Evolutionary conservation across 2,888 invertebrate species (phyloP), one percentile per base, ranked within the genome.

Genomic region (Noctua pronuba): DNA sequence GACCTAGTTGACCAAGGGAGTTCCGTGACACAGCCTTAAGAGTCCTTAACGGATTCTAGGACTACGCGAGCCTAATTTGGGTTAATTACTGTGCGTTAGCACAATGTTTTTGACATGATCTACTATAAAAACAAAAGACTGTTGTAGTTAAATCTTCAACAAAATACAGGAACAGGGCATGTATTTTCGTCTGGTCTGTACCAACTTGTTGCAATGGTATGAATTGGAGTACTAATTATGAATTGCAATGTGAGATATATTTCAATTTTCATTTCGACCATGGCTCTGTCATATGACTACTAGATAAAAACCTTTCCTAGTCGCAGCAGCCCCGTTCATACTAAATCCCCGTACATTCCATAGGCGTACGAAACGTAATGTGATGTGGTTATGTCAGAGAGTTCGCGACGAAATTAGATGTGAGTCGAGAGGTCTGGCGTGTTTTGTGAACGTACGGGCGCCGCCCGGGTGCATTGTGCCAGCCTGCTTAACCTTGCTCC

Each of bases 321-420:
- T 18, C 7, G 0, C n/a, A 31, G n/a, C 60, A 35, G 18, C 24
- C 21, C 65, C 49, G 72, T 60, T 24, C 35, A 67, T 55, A 68
- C 24, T 68, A 66, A 13, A 0, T 6, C 0, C 35, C 71, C 82
- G 75, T 89, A 75, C 77, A 44, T 79, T 73, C 16, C 35, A 10
- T 2, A 35, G 44, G 77, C 77, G 72, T 77, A 75, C 81, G 79
- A 81, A 79, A 81, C 72, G 78, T 83, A 88, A 90, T 86, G 89
- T 88, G 89, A 87, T 83, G 86, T 85, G 88, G 89, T 88, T 85
- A 83, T 88, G 88, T 88, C 86, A 82, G 82, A 70, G 83, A 81
- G 88, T 77, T 84, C 87, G 86, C 84, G 81, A 86, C 79, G 84
- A 88, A 89, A 89, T 89, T 89, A 90, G 84, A 86, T 86, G 89